Percentiles rank a stretch among this genome's conserved stretches.
Evolutionary conservation across 1,140 invertebrate species (phyloP).

Genomic region (Bilobella aurantiaca): DNA sequence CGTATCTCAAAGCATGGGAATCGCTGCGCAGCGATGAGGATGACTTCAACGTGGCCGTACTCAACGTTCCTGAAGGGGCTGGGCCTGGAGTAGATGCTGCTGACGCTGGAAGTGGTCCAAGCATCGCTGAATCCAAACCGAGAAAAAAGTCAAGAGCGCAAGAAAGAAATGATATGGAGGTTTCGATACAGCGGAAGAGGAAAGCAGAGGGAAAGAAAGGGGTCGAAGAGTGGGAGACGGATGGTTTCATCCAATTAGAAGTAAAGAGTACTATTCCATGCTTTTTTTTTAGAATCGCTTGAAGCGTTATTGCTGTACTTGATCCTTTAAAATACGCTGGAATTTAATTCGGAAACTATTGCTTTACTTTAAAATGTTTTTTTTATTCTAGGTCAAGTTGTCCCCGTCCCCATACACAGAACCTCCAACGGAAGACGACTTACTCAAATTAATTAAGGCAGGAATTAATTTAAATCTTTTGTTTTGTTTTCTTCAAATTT

Average conservation of each 20-base stretch:
- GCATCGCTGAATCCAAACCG: neutral
- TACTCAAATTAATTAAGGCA: constrained; percentile 63
- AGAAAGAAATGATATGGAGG: constrained; percentile 27
- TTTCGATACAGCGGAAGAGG: constrained; percentile 17
- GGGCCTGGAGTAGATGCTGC: neutral
- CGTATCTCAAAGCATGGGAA: constrained; percentile 43
- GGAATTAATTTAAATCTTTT: constrained; percentile 32
- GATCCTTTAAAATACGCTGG: too few species aligned
- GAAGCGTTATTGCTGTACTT: too few species aligned
- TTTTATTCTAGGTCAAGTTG: constrained; percentile 19
- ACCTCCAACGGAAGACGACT: constrained; percentile 77
- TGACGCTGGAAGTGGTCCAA: too few species aligned
- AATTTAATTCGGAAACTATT: too few species aligned
- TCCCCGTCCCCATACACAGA: constrained; percentile 57
- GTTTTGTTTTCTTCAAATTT: neutral
- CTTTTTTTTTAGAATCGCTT: too few species aligned
- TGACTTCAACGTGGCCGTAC: constrained; percentile 1
- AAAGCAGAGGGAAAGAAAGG: constrained; percentile 27
- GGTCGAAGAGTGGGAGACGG: constrained; percentile 32
- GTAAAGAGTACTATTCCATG: too few species aligned
- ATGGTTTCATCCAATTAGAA: constrained; percentile 29
- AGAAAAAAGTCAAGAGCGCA: constrained; percentile 2
- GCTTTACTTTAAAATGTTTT: constrained; percentile 9
- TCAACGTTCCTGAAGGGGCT: neutral
- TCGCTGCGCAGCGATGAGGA: constrained; percentile 24